A percentile compares a stretch with the other conserved stretches of the same genome.
phyloP scores from a whole-genome alignment of 1,140 invertebrate species.

The Metaphire vulgaris region DNA sequence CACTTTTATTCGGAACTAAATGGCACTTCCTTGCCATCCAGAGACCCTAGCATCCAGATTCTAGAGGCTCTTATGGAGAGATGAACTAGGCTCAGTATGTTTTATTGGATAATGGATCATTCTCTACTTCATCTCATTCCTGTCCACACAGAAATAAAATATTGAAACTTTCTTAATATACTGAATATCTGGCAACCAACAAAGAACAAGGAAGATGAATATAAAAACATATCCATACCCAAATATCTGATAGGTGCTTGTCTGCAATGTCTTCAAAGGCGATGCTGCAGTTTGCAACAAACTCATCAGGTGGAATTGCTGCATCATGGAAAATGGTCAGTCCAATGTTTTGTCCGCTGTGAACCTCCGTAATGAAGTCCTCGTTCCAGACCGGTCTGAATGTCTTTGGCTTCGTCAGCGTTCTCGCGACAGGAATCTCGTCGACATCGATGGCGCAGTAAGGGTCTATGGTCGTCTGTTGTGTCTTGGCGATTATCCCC shows the following conservation, averaged over 20 bases:
- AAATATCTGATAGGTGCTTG: constrained; percentile 67
- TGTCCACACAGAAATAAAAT: no score
- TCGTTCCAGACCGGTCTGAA: constrained; percentile 57
- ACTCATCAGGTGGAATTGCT: constrained; percentile 89
- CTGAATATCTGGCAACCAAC: no score
- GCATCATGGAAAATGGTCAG: constrained; percentile 98
- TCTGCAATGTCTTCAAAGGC: constrained; percentile 83
- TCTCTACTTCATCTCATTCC: no score
- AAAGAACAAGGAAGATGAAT: no score
- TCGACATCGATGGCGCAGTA: constrained; percentile 96
- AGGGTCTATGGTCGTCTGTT: constrained; percentile 66
- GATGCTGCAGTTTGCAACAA: constrained; percentile 95
- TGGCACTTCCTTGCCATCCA: no score
- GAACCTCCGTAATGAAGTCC: constrained; percentile 71
- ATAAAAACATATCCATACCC: no score
- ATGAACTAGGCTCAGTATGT: no score
- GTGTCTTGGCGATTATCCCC: constrained; percentile 5
- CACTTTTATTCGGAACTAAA: no score
- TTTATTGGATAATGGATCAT: no score
- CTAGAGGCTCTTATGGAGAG: no score
- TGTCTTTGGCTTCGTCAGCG: constrained; percentile 87
- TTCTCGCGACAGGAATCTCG: constrained; percentile 68
- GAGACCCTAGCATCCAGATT: no score
- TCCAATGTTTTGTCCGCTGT: constrained; percentile 80
- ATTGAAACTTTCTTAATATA: no score